Conservation (phyloP, 2,113 vertebrate species). For the Tupaia tana region DNA sequence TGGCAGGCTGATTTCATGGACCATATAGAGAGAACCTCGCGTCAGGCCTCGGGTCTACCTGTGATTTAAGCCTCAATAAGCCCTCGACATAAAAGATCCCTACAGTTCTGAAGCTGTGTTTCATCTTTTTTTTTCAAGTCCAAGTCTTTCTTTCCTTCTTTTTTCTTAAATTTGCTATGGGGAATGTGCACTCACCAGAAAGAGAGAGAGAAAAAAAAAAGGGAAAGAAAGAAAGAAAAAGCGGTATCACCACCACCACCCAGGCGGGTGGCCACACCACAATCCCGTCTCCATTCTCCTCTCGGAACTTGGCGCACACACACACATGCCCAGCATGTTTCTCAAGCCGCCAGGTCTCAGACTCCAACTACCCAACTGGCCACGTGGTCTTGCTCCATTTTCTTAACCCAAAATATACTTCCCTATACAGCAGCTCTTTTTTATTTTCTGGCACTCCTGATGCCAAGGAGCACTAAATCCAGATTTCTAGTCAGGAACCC, state of each 20-base stretch:
- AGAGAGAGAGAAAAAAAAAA: too few relatives aligned
- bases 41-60: background rate
- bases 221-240: too few relatives aligned
- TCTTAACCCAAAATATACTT: background rate
- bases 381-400: background rate
- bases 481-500: background rate
- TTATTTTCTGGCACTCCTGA: slow-evolving; percentile 1
- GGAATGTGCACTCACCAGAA: too few relatives aligned
- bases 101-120: background rate
- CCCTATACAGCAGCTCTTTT: background rate
- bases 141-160: background rate
- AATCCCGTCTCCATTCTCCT: too few relatives aligned
- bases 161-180: too few relatives aligned
- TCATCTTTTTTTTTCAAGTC: background rate
- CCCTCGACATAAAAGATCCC: background rate
- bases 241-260: too few relatives aligned
- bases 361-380: too few relatives aligned
- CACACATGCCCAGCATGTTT: too few relatives aligned
- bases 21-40: background rate
- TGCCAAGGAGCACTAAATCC: background rate
- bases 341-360: too few relatives aligned
- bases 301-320: too few relatives aligned
- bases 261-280: too few relatives aligned
- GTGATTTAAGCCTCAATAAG: background rate
- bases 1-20: background rate